Evolutionary conservation across 1,140 invertebrate species (phyloP).

Genomic region (Calliopsis andreniformis): DNA sequence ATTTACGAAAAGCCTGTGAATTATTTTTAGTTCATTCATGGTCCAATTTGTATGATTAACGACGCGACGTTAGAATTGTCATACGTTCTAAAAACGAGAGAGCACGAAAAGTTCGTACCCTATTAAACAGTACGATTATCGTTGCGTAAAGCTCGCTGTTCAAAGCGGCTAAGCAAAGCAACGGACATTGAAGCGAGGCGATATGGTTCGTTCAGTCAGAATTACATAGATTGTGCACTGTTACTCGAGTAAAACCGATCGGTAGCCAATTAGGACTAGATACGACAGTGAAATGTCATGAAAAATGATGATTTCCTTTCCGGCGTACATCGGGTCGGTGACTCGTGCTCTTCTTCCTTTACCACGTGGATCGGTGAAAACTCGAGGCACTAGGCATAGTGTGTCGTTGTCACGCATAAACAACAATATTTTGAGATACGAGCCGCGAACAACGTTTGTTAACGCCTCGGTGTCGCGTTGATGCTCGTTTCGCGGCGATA

Average conservation of each 20-base stretch:
- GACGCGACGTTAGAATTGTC: too few relatives aligned
- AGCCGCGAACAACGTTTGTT: conserved; percentile 58
- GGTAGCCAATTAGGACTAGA: neutral
- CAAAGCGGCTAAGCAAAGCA: neutral
- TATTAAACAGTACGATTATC: too few relatives aligned
- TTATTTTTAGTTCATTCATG: too few relatives aligned
- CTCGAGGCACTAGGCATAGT: too few relatives aligned
- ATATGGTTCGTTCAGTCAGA: conserved; percentile 56
- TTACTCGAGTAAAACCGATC: conserved; percentile 57
- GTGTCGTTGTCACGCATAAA: too few relatives aligned
- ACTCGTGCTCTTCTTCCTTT: too few relatives aligned
- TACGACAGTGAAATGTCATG: conserved; percentile 26
- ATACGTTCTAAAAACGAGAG: too few relatives aligned
- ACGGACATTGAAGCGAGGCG: conserved; percentile 47
- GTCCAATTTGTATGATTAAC: too few relatives aligned
- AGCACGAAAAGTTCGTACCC: too few relatives aligned
- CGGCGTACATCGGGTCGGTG: conserved; percentile 8
- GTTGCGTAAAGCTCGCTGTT: too few relatives aligned
- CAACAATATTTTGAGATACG: conserved; percentile 37
- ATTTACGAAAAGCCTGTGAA: too few relatives aligned
- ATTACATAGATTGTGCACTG: conserved; percentile 46
- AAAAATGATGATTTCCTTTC: neutral
- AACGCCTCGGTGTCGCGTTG: conserved; percentile 34
- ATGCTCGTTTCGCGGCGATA: neutral
- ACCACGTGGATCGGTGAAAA: too few relatives aligned